Evolutionary conservation across 2,113 vertebrate species (phyloP), one percentile per base, ranked within the genome.

Genomic region (Polypterus senegalus): DNA sequence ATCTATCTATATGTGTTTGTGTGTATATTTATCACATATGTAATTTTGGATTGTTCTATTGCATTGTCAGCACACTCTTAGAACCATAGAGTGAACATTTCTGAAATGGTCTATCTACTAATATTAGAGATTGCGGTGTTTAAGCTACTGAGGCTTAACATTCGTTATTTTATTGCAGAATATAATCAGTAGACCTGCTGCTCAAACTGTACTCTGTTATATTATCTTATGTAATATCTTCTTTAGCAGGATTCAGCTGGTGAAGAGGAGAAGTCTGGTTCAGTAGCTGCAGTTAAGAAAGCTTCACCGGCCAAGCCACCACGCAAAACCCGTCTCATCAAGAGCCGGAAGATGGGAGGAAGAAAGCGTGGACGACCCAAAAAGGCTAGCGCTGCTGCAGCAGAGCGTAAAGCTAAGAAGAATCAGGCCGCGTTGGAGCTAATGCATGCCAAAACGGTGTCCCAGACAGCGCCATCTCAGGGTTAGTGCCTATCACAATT

Each of bases 291-390:
- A 62, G 70, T 89, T 65, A 97, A 97, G 69, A 87, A 88, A 78
- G 77, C 90, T 7, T 80, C 92, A 5, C 88, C 94, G 58, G 81
- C 81, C 66, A 97, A 97, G 71, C 86, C 93, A 1, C 86, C 93
- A 1, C 70, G 91, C 44, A 88, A 91, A 72, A 80, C 91, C 5
- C 86, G 90, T 51, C 81, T 97, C 6, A 81, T 91, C 64, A 97
- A 95, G 67, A 90, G 93, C 57, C 87, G 93, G 67, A 97, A 97
- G 72, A 76, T 97, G 77, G 89, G 89, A 5, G 94, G 88, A 69
- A 89, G 91, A 71, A 97, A 96, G 73, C 89, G 96, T 0, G 96
- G 96, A 3, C 90, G 96, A 3, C 96, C 96, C 73, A 98, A 98
- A 84, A 98, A 98, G 61, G 88, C 91, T 69, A 81, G 67, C 10